Evolutionary conservation across 2,888 invertebrate genomes (phyloP), one percentile per base, ranked within the genome.

Genomic region (Hirtodrosophila cameraria): DNA sequence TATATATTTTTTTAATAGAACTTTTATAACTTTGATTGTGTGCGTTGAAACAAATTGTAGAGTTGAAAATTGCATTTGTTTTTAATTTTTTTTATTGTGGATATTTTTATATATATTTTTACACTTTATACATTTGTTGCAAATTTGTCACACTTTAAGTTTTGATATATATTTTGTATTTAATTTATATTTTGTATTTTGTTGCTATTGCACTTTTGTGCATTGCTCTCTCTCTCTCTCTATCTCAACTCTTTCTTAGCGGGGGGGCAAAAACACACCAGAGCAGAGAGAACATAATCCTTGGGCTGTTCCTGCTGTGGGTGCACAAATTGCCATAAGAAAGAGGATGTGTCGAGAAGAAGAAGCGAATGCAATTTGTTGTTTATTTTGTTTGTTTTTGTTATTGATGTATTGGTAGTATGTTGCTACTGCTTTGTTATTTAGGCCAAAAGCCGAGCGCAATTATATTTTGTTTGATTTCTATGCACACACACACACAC

Each of bases 271-370:
- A 49, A 45, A 43, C 62, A 66, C 76, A 76, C 76, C 73, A 62
- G 48, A 72, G 71, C 79, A 79, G 78, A 89, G 89, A 87, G 79
- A 90, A 90, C 90, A 90, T 90, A 90, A 90, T 90, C 90, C 90
- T 88, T 75, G 90, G 89, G 90, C 86, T 90, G 90, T 89, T 90
- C 88, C 88, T 77, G 72, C 67, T 54, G 65, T 61, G 45, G 72
- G 42, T 59, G 71, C 39, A 23, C 18, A 73, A 61, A 52, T 54
- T 73, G 68, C 25, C 54, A 38, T 39, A 13, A 25, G 25, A 45
- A 25, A 63, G 49, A n/a, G 27, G 28, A 9, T 38, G 16, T n/a
- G n/a, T n/a, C 27, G 12, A 53, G 48, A 36, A 49, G 35, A 30
- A 38, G 43, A 66, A 75, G 71, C 53, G 52, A 64, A 68, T 75